Evolutionary conservation across 1,140 invertebrate species (phyloP).

Genomic region (Conopomorpha cramerella): DNA sequence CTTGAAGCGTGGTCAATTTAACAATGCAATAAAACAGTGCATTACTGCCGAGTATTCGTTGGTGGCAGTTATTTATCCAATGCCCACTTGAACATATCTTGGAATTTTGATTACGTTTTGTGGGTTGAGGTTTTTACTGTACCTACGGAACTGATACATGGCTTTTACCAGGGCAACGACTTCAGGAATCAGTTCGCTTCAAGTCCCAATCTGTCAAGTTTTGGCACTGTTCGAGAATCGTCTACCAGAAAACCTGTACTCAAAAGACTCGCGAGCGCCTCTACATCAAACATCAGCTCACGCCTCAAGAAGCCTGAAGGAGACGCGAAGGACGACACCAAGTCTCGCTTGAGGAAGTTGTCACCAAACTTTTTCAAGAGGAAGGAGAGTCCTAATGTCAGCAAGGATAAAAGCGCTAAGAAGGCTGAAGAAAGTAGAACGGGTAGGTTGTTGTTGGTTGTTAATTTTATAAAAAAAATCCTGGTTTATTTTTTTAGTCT

Average conservation of each 20-base stretch:
- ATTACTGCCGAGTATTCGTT: too few species aligned
- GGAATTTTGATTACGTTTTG: too few species aligned
- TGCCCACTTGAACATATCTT: too few species aligned
- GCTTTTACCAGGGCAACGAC: constrained; percentile 27
- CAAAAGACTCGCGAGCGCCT: constrained; percentile 27
- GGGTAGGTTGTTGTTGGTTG: too few species aligned
- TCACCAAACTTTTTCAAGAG: constrained; percentile 37
- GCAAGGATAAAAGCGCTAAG: constrained; percentile 11
- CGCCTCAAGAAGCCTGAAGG: constrained; percentile 9
- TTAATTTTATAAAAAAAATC: too few species aligned
- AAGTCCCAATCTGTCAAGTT: constrained; percentile 31
- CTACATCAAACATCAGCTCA: constrained; percentile 27
- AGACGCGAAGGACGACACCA: constrained; percentile 18
- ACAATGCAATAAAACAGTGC: too few species aligned
- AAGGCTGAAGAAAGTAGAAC: too few species aligned
- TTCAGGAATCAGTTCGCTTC: constrained; percentile 35
- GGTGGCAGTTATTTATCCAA: too few species aligned
- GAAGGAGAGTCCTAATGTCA: constrained; percentile 15
- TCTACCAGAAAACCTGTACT: constrained; percentile 16
- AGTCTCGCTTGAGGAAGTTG: constrained; percentile 18
- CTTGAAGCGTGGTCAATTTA: too few species aligned
- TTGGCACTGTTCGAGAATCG: constrained; percentile 18
- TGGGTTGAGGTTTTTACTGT: too few species aligned
- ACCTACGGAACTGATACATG: too few species aligned
- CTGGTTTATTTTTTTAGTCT: too few species aligned